Conservation (phyloP, 2,888 invertebrate genomes). For the Homarus gammarus region DNA sequence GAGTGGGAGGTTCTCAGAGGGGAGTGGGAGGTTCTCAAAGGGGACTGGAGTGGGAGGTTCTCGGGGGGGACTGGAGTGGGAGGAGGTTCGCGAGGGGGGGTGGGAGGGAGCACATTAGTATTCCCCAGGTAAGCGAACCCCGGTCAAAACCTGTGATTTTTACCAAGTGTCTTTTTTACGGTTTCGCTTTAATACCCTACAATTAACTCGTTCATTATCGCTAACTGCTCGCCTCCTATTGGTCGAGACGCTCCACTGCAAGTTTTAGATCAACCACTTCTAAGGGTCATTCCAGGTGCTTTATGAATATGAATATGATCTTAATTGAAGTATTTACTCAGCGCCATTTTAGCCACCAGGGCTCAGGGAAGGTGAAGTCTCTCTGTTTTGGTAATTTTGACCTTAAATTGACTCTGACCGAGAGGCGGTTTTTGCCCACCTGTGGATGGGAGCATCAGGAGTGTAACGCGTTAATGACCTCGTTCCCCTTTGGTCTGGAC, state of each 20-base stretch:
- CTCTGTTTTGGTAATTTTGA: neutral
- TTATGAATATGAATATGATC: slow-evolving; percentile 66
- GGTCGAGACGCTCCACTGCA: slow-evolving; percentile 38
- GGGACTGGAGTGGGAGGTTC: too few relatives aligned
- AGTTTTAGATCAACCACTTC: slow-evolving; percentile 25
- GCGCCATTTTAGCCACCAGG: neutral
- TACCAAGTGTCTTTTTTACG: slow-evolving; percentile 58
- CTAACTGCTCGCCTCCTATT: slow-evolving; percentile 38
- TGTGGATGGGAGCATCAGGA: neutral
- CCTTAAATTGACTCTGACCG: neutral
- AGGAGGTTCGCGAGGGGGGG: too few relatives aligned
- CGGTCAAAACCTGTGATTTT: slow-evolving; percentile 58
- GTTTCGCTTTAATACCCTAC: slow-evolving; percentile 60
- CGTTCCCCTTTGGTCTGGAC: slow-evolving; percentile 45
- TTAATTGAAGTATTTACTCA: slow-evolving; percentile 63
- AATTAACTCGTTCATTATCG: slow-evolving; percentile 64
- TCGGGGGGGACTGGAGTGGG: too few relatives aligned
- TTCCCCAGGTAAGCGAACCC: slow-evolving; percentile 34
- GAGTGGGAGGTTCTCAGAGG: neutral
- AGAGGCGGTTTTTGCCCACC: neutral
- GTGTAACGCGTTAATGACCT: slow-evolving; percentile 47
- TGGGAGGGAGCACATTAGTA: slow-evolving; percentile 27
- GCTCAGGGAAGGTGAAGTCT: neutral
- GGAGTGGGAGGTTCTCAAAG: too few relatives aligned
- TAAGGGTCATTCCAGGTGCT: slow-evolving; percentile 48